Evolutionary conservation across 2,888 invertebrate species (phyloP).

Genomic region (Stictocephala bisonia): DNA sequence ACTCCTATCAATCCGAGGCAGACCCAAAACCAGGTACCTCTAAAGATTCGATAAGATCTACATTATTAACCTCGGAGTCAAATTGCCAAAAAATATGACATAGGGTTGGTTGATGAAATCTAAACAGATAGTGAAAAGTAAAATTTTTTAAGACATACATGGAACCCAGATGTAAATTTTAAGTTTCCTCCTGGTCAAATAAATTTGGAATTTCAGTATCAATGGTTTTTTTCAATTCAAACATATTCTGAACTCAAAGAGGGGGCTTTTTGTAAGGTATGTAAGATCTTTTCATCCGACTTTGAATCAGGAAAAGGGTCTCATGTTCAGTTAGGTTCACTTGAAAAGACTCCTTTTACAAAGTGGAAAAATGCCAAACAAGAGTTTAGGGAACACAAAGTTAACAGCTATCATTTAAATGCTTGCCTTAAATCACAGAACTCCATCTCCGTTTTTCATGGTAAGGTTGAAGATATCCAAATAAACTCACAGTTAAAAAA

Average conservation of each 20-base stretch:
- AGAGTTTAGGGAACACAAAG: no score
- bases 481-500: background rate
- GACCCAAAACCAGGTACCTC: background rate
- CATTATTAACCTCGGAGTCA: background rate
- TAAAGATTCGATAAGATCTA: background rate
- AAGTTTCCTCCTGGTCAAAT: background rate
- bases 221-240: no score
- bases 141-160: conserved; percentile 3
- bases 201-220: no score
- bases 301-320: background rate
- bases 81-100: conserved; percentile 11
- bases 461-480: background rate
- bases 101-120: no score
- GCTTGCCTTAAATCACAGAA: no score
- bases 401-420: no score
- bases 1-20: no score
- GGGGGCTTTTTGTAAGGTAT: background rate
- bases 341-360: no score
- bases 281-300: background rate
- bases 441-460: background rate
- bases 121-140: background rate
- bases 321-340: background rate
- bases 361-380: no score
- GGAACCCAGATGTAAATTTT: background rate
- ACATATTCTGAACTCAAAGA: no score